Conservation (phyloP, 2,113 vertebrate species). For the Oryzias melastigma region DNA sequence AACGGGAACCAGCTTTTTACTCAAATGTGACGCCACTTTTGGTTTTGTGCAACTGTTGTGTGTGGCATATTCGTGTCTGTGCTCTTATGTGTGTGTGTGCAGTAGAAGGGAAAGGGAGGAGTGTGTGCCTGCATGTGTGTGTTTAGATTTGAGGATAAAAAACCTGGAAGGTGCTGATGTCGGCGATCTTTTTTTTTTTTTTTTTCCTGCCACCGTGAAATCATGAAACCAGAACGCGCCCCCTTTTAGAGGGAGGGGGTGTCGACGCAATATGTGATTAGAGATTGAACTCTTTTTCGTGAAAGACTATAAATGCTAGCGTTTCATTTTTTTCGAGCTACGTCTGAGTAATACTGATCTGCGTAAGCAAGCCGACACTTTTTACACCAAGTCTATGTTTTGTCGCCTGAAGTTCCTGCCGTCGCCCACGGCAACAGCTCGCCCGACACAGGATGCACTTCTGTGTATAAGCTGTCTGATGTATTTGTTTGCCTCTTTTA, state of each 20-base stretch:
- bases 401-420: conserved; percentile 34
- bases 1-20: conserved; percentile 11
- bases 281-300: conserved; percentile 35
- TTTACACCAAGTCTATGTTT: conserved; percentile 58
- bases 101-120: too few species aligned
- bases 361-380: conserved; percentile 57
- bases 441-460: conserved; percentile 56
- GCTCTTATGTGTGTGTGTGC: conserved; percentile 33
- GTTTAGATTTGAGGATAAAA: conserved; percentile 30
- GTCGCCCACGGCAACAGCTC: conserved; percentile 32
- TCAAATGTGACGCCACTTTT: too few species aligned
- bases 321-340: conserved; percentile 43
- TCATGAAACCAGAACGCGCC: conserved; percentile 10
- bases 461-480: conserved; percentile 61
- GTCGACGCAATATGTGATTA: not conserved
- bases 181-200: conserved; percentile 52
- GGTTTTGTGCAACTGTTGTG: too few species aligned
- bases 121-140: conserved; percentile 12
- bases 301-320: conserved; percentile 51
- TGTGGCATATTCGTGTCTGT: conserved; percentile 11
- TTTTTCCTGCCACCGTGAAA: conserved; percentile 18
- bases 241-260: conserved; percentile 18
- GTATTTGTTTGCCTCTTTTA: conserved; percentile 54
- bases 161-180: conserved; percentile 69
- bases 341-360: conserved; percentile 47